Conservation (phyloP, 2,888 invertebrate species). For the Cataglyphis albicans region DNA sequence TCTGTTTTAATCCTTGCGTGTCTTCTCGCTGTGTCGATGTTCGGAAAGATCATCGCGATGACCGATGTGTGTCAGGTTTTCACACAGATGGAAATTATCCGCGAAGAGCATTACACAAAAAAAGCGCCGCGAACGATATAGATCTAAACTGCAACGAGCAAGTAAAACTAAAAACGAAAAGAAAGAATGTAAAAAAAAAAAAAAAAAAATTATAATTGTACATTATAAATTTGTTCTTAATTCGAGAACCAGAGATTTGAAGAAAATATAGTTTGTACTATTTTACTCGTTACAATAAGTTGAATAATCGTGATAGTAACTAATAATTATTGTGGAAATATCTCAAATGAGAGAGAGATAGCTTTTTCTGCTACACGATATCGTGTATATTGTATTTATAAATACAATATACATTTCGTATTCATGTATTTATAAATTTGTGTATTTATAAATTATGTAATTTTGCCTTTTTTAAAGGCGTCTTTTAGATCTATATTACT, state of each 20-base stretch:
- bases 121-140: not conserved
- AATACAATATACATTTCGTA: no score
- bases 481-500: conserved; percentile 12
- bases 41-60: conserved; percentile 6
- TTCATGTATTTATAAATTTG: not conserved
- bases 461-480: not conserved
- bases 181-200: not conserved
- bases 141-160: conserved; percentile 1
- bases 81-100: not conserved
- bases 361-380: not conserved
- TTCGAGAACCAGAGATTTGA: not conserved
- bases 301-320: not conserved
- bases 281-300: not conserved
- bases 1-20: conserved; percentile 44
- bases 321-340: not conserved
- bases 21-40: conserved; percentile 21
- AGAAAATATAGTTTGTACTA: conserved; percentile 7
- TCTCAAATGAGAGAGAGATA: not conserved
- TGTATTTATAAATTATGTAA: not conserved
- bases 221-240: conserved; percentile 2
- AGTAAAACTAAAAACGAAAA: not conserved
- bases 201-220: not conserved
- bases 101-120: conserved; percentile 4
- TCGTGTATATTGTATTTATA: not conserved
- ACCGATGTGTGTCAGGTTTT: conserved; percentile 16